These are phyloP conservation scores for Yponomeuta malinellus DNA, from an alignment of 2,888 invertebrate genomes.

Conservation along the genomic window DNA sequence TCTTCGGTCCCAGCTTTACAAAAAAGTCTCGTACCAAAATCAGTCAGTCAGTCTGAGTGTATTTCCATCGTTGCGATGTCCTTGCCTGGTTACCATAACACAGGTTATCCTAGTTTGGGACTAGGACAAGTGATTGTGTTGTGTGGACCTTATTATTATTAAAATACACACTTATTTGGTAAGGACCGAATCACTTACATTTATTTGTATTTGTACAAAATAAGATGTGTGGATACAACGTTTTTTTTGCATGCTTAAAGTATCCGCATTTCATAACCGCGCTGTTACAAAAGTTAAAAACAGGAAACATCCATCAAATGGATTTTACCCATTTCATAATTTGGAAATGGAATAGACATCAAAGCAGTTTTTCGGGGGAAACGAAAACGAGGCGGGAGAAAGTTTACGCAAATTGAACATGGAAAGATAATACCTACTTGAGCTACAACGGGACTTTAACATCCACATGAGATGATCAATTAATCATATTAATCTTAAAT, in stretches of 20 bases:
- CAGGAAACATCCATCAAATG: constrained; percentile 3
- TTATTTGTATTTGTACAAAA: not conserved
- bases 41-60: not conserved
- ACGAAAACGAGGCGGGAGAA: too few relatives aligned
- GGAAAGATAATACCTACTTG: not conserved
- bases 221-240: not conserved
- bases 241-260: not conserved
- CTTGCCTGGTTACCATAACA: too few relatives aligned
- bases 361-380: not conserved
- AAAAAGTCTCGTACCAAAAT: not conserved
- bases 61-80: not conserved
- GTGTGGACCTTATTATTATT: too few relatives aligned
- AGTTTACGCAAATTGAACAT: not conserved
- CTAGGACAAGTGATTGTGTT: not conserved
- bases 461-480: too few relatives aligned
- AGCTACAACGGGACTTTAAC: not conserved
- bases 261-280: not conserved
- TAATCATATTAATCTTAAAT: too few relatives aligned
- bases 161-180: too few relatives aligned
- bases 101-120: too few relatives aligned
- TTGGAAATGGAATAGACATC: not conserved
- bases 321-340: constrained; percentile 4
- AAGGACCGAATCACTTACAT: too few relatives aligned
- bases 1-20: not conserved
- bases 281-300: not conserved